These are phyloP conservation scores for Orussus abietinus DNA, from an alignment of 1,140 invertebrate genomes.

Conservation along the genomic window DNA sequence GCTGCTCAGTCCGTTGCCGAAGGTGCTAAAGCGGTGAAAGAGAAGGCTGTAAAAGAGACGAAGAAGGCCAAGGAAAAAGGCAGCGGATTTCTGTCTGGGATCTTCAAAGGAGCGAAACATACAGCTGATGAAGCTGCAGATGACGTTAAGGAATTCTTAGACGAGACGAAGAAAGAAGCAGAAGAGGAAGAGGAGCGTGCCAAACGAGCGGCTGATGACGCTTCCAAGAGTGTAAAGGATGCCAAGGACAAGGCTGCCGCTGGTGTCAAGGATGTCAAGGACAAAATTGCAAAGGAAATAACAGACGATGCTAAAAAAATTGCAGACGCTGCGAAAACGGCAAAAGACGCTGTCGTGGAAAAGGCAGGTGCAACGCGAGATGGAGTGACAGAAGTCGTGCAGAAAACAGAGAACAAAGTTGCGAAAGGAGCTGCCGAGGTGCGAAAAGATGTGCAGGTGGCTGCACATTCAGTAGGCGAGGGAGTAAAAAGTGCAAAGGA, in stretches of 20 bases:
- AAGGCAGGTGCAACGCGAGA: neutral
- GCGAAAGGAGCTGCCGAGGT: neutral
- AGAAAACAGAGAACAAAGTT: neutral
- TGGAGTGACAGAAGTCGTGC: constrained; percentile 1
- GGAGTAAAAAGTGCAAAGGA: no score
- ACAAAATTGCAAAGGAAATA: constrained; percentile 8
- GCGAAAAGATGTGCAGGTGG: no score
- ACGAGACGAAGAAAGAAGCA: constrained; percentile 21
- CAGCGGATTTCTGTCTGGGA: constrained; percentile 23
- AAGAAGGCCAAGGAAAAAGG: constrained; percentile 28
- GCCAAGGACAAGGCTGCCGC: constrained; percentile 13
- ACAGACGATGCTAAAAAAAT: constrained; percentile 8
- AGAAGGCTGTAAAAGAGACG: constrained; percentile 12
- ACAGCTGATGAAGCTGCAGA: constrained; percentile 20
- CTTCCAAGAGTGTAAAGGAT: neutral
- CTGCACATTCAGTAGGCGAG: neutral
- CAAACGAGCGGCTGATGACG: constrained; percentile 1
- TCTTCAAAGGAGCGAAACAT: constrained; percentile 29
- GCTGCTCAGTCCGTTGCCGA: constrained; percentile 10
- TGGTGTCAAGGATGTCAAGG: neutral
- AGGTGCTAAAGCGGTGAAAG: constrained; percentile 3
- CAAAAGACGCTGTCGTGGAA: constrained; percentile 7
- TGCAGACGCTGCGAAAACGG: neutral
- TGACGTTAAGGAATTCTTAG: constrained; percentile 22
- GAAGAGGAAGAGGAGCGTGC: constrained; percentile 23